Evolutionary conservation across 2,797 vertebrate genomes (phyloP), one percentile per base, ranked within the genome.

Genomic region (Pipistrellus kuhlii): DNA sequence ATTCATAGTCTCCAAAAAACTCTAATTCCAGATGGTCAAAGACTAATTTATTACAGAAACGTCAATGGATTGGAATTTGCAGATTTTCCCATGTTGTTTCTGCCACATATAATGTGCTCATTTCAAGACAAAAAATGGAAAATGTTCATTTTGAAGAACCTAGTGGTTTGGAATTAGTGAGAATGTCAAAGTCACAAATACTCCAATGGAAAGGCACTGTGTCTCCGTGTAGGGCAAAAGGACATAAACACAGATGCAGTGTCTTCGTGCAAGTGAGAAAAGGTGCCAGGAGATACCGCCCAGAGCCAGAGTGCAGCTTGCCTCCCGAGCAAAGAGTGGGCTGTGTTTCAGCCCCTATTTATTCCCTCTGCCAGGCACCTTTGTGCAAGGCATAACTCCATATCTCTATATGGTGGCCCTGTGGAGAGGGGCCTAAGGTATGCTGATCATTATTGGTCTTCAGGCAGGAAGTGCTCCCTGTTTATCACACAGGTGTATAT

Each of bases 91-190:
- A 38, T 57, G 38, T 51, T 91, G 77, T 90, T 32, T 81, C 48
- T 64, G 72, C 59, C 76, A 44, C 35, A 69, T 77, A 87, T 7
- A 59, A 44, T 32, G 48, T 68, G 59, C 18, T 91, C 13, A 53
- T 78, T 93, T 96, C 48, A 84, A 91, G 48, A 89, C 32, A 84
- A 90, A 94, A 94, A 71, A 77, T 72, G 46, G 13, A 93, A 94
- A 94, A 87, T 72, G 57, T 30, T 92, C 69, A 94, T 89, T 91
- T 87, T 90, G 35, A 93, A 96, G 87, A 89, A 85, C 13, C 15
- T 81, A 62, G 55, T 64, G 80, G 32, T 77, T 94, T 64, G 15
- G 64, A 85, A 78, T 77, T 81, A 91, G 48, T 41, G 15, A 91
- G 51, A 92, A 27, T 46, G 17, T 83, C 51, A 57, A 80, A 78